Evolutionary conservation across 2,113 vertebrate species (phyloP), one percentile per base, ranked within the genome.

Genomic region (Poecile atricapillus): DNA sequence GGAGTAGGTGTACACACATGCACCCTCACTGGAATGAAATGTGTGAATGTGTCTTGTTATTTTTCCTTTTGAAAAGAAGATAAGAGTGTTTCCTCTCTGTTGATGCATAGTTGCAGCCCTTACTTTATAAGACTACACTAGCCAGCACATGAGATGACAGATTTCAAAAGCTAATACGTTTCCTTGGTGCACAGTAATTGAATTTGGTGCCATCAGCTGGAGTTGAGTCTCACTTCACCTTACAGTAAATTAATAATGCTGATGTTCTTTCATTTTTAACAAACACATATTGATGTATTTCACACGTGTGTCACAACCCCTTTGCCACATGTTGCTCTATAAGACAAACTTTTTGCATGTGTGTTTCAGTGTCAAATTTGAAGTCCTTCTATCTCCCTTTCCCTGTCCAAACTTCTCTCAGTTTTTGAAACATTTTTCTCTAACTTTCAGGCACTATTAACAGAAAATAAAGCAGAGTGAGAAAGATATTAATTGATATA

Each of bases 1-100:
- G 19, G 21, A 24, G 4, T 25, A 71, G 13, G 28, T 24, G 8
- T 41, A 49, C 8, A 28, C 4, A 46, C 13, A 18, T 15, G 12
- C 23, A 47, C 10, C 49, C 6, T 30, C 47, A 71, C 20, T 60
- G 27, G 30, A 78, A 47, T 23, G 9, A 86, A 49, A 64, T 44
- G 8, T 1, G 3, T 53, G 4, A 35, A 39, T 15, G 5, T 9
- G 4, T 22, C n/a, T 20, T 43, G 1, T 41, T 53, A 3, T 31
- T 65, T 56, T 65, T 49, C 27, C n/a, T 64, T 60, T 56, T 53
- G 19, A 17, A 64, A 55, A 14, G 46, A 77, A 69, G 43, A 3
- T 8, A 53, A 60, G 55, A 31, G 52, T 18, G 4, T 47, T 90
- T 76, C 21, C 35, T 71, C 31, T 10, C 7, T 55, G 11, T 7